Percentiles rank a stretch among this genome's conserved stretches.
Evolutionary conservation across 2,888 invertebrate genomes (phyloP).

Genomic region (Himalopsyche anomala): DNA sequence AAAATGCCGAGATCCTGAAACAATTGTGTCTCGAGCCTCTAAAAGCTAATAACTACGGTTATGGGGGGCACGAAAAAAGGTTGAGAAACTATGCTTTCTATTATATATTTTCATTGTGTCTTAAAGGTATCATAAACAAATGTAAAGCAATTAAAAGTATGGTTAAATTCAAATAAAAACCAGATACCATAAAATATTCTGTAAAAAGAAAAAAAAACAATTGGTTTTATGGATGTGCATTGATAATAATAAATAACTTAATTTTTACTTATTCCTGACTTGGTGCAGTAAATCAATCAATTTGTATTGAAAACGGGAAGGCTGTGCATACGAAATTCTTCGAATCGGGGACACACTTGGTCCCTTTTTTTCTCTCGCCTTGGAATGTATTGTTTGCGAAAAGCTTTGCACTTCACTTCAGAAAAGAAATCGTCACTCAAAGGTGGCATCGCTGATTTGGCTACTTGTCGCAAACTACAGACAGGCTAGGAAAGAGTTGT

Average conservation of each 20-base stretch:
- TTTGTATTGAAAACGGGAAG: neutral
- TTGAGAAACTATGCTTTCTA: too few relatives aligned
- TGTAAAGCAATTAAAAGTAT: too few relatives aligned
- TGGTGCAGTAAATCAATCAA: constrained; percentile 17
- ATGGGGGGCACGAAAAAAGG: too few relatives aligned
- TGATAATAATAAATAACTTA: neutral
- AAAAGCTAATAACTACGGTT: too few relatives aligned
- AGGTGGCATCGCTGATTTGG: neutral
- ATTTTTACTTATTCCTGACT: neutral
- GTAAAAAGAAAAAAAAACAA: too few relatives aligned
- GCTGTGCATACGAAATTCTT: neutral
- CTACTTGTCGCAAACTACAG: neutral
- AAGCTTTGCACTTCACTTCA: constrained; percentile 15
- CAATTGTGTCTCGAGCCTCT: too few relatives aligned
- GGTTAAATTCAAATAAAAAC: too few relatives aligned
- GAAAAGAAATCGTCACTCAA: constrained; percentile 20
- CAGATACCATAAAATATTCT: too few relatives aligned
- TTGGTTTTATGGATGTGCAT: too few relatives aligned
- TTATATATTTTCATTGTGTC: too few relatives aligned
- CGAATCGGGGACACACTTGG: neutral
- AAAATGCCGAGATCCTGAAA: too few relatives aligned
- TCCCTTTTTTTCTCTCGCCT: neutral
- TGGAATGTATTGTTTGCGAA: neutral
- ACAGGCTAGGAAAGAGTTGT: neutral
- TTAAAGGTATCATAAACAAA: too few relatives aligned